Conservation (phyloP, 2,113 vertebrate species). For the Megaceryle torquata region DNA sequence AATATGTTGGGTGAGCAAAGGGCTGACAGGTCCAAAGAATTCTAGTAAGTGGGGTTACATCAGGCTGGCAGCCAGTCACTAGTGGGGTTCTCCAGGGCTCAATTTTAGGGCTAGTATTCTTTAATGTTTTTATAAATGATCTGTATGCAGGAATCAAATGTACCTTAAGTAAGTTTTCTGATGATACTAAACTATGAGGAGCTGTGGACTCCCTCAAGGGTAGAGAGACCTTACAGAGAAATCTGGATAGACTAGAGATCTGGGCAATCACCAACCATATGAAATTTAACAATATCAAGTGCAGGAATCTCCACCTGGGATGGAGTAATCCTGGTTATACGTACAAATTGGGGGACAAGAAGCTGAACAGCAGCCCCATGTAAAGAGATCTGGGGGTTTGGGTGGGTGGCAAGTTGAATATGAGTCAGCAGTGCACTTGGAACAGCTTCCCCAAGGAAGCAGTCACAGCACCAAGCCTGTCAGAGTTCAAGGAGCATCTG, state of each 20-base stretch:
- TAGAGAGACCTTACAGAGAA: background rate
- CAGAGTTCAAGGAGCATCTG: background rate
- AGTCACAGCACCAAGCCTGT: background rate
- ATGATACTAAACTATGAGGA: background rate
- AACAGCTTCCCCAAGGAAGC: background rate
- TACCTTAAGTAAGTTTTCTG: background rate
- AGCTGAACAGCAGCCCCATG: background rate
- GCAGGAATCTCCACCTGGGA: background rate
- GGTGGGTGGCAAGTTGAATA: background rate
- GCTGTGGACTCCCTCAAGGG: background rate
- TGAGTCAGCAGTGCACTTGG: background rate
- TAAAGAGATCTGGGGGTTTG: background rate
- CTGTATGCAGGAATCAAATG: background rate
- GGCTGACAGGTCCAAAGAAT: background rate
- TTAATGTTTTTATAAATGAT: background rate
- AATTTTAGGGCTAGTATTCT: background rate
- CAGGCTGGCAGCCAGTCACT: background rate
- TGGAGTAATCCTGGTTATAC: background rate
- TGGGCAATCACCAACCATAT: background rate
- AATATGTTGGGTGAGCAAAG: background rate
- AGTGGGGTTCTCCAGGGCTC: background rate
- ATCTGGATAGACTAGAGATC: background rate
- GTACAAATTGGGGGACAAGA: background rate
- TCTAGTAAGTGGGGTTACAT: background rate
- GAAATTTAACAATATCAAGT: background rate